These are phyloP conservation scores for Lophius piscatorius DNA, from an alignment of 2,113 vertebrate species.

Conservation along the genomic window DNA sequence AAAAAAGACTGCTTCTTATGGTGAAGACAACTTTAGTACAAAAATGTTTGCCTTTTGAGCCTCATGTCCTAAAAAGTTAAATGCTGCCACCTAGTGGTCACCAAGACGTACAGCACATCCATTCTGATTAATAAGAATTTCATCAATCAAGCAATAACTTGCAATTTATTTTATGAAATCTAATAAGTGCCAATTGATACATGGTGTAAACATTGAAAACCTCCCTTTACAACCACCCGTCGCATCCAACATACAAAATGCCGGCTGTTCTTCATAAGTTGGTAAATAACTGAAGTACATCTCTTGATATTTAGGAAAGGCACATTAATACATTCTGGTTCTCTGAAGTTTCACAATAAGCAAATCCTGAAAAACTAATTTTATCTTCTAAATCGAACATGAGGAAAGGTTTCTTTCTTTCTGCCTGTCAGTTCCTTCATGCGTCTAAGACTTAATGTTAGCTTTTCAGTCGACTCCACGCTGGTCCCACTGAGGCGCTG, in stretches of 20 bases:
- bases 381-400: slow-evolving; percentile 25
- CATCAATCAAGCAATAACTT: slow-evolving; percentile 14
- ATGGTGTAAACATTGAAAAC: slow-evolving; percentile 9
- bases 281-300: slow-evolving; percentile 45
- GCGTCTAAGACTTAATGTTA: slow-evolving; percentile 41
- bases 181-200: slow-evolving; percentile 46
- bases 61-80: neutral
- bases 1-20: too few species aligned
- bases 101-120: neutral
- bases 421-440: slow-evolving; percentile 18
- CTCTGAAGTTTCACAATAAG: slow-evolving; percentile 29
- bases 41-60: neutral
- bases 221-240: neutral
- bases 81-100: slow-evolving; percentile 46
- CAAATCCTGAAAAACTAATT: slow-evolving; percentile 9
- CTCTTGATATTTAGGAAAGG: slow-evolving; percentile 19
- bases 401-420: slow-evolving; percentile 12
- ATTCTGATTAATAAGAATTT: neutral
- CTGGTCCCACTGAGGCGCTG: neutral
- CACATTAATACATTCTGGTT: slow-evolving; percentile 35
- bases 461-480: slow-evolving; percentile 34
- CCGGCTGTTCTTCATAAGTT: slow-evolving; percentile 31
- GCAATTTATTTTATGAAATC: slow-evolving; percentile 45
- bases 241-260: slow-evolving; percentile 34
- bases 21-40: too few species aligned